Base-by-base conservation (phyloP, 37 sponge, comb jelly and placozoan species). In the Crambe crambe region DNA sequence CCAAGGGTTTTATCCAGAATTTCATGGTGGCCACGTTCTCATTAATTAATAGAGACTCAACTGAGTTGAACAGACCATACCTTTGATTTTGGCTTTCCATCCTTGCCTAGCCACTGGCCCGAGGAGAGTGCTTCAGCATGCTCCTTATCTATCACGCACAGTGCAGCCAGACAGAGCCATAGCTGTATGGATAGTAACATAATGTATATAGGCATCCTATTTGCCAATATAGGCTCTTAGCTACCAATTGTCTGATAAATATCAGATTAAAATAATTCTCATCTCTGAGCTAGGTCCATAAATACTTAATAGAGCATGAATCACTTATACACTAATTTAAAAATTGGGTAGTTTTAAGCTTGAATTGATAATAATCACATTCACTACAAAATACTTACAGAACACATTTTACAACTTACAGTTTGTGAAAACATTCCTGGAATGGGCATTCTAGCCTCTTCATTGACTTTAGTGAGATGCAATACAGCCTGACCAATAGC, bases 91-190 rank as follows among this genome's bases (percentile, higher is more conserved):
- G 85, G 81, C 70, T 95, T 89, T 23, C 90, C 86, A 70, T 91
- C 89, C 70, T 91, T 84, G 5, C 87, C 84, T 22, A 91, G 80
- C 83, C 88, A 89, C 51, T 93, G 85, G 44, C 99, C 94, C 30
- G 99, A 91, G 54, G 91, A 98, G 85, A 98, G 89, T n/a, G 78
- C 84, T 21, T 87, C 90, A 73, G 87, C 91, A 21, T 91, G 88
- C 56, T 93, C 89, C 70, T 95, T 87, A 60, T 93, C 86, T 37
- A 98, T 92, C 44, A 95, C 95, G 87, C 96, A 98, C 72, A 98
- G 84, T 23, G 99, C 95, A 58, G 88, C 94, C 78, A 98, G 75
- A 56, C 94, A 91, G 65, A 98, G 54, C 99, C 99, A 98, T 30
- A 92, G 69, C 94, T 88, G 62, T 0, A 58, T 21, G 8, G 18